These are phyloP conservation scores for Trachelus troglodyta DNA, from an alignment of 2,888 invertebrate species.

Conservation along the genomic window DNA sequence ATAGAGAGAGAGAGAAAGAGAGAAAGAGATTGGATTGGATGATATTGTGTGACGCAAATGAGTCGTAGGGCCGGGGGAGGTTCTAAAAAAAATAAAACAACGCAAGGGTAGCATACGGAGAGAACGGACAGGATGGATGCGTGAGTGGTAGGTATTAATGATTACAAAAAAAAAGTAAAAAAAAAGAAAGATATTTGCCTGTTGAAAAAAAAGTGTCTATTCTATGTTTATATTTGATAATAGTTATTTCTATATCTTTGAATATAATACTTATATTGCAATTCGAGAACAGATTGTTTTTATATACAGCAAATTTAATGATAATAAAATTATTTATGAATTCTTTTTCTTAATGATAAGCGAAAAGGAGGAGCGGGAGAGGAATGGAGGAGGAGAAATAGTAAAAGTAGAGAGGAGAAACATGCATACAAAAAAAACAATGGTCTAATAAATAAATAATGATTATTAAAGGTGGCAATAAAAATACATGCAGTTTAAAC, in stretches of 20 bases:
- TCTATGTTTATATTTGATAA: conserved; percentile 60
- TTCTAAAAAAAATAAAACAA: not conserved
- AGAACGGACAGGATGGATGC: conserved; percentile 3
- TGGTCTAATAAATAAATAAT: not conserved
- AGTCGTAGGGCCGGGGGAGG: not conserved
- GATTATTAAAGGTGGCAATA: conserved; percentile 19
- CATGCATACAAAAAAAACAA: not conserved
- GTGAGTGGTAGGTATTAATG: conserved; percentile 6
- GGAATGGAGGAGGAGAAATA: not conserved
- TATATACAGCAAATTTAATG: conserved; percentile 12
- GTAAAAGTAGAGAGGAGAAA: not conserved
- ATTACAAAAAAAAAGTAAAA: conserved; percentile 9
- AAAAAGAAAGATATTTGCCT: conserved; percentile 55
- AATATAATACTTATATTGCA: conserved; percentile 41
- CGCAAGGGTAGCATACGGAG: not conserved
- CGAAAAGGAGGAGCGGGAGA: not conserved
- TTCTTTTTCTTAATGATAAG: conserved; percentile 18
- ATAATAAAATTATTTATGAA: conserved; percentile 32
- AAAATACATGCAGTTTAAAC: conserved; percentile 3
- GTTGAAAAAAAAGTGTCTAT: conserved; percentile 56
- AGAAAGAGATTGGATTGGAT: too few relatives aligned
- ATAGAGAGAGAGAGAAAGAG: conserved; percentile 15
- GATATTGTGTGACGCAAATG: conserved; percentile 21
- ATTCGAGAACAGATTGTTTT: conserved; percentile 27
- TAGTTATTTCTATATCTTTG: conserved; percentile 55